phyloP scores from a whole-genome alignment of 2,113 vertebrate genomes.

The Cheilinus undulatus region DNA sequence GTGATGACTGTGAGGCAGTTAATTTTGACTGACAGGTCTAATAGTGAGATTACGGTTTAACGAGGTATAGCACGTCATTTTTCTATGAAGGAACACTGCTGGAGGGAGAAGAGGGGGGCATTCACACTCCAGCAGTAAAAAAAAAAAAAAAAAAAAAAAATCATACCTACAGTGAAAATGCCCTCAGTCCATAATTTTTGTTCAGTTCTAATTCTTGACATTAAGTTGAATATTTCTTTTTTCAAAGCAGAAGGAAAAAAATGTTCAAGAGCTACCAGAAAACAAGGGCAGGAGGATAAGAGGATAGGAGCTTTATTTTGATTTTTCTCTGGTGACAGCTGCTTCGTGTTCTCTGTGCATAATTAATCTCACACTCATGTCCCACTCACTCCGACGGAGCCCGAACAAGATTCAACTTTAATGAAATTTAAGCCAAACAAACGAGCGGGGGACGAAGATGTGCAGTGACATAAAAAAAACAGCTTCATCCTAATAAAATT shows the following conservation, averaged over 20 bases:
- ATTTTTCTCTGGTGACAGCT: slow-evolving; percentile 11
- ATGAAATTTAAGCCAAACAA: slow-evolving; percentile 58
- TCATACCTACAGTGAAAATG: too few species aligned
- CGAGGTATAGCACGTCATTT: too few species aligned
- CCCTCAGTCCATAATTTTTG: too few species aligned
- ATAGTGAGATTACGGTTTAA: too few species aligned
- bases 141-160: too few species aligned
- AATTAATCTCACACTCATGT: slow-evolving; percentile 64
- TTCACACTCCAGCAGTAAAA: too few species aligned
- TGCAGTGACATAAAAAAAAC: slow-evolving; percentile 19
- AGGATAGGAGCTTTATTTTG: not conserved
- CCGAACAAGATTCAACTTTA: slow-evolving; percentile 39
- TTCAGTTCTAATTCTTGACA: not conserved
- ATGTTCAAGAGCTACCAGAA: not conserved
- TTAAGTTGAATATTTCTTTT: not conserved
- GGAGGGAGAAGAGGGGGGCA: too few species aligned
- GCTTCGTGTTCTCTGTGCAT: slow-evolving; percentile 30
- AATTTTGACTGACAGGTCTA: too few species aligned
- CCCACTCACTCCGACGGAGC: slow-evolving; percentile 24
- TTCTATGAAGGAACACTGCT: too few species aligned
- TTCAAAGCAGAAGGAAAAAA: not conserved
- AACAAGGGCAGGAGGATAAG: not conserved
- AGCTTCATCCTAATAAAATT: slow-evolving; percentile 3
- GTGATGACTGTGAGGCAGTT: too few species aligned
- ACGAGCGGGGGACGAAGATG: slow-evolving; percentile 16